These are phyloP conservation scores for Australoheros scitulus DNA, from an alignment of 2,113 vertebrate species.

Conservation along the genomic window DNA sequence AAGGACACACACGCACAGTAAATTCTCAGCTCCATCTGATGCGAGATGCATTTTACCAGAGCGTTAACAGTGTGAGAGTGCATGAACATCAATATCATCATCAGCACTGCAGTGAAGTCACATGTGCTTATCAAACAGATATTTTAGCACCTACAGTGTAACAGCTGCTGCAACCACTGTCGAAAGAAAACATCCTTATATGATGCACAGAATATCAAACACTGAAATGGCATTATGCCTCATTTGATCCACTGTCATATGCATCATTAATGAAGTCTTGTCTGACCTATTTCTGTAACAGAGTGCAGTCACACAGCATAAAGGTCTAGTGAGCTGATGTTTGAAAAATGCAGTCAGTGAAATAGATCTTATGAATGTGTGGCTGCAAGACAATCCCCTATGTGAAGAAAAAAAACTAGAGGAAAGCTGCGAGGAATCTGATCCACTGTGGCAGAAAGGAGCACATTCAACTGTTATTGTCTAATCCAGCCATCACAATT, in stretches of 20 bases:
- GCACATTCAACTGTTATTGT: not conserved
- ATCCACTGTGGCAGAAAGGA: not conserved
- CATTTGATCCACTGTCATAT: constrained; percentile 32
- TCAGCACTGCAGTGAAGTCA: constrained; percentile 2
- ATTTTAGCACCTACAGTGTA: not conserved
- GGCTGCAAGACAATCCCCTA: constrained; percentile 1
- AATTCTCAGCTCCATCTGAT: constrained; percentile 18
- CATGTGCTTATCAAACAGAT: not conserved
- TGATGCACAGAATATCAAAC: not conserved
- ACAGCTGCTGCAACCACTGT: not conserved
- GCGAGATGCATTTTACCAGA: not conserved
- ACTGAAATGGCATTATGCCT: constrained; percentile 7
- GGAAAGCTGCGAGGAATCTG: constrained; percentile 21
- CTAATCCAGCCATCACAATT: not conserved
- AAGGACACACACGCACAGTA: not conserved
- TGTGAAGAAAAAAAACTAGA: not conserved
- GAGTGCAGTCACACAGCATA: constrained; percentile 24
- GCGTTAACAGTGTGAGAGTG: not conserved
- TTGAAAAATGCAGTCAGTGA: constrained; percentile 39
- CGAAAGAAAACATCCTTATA: constrained; percentile 1
- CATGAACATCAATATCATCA: not conserved
- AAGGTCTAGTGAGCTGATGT: constrained; percentile 46
- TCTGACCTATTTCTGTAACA: constrained; percentile 65
- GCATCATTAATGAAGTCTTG: constrained; percentile 59
- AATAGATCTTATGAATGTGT: constrained; percentile 58